Base-by-base conservation (phyloP, 2,888 invertebrate genomes). In the Amphipoea oculea region DNA sequence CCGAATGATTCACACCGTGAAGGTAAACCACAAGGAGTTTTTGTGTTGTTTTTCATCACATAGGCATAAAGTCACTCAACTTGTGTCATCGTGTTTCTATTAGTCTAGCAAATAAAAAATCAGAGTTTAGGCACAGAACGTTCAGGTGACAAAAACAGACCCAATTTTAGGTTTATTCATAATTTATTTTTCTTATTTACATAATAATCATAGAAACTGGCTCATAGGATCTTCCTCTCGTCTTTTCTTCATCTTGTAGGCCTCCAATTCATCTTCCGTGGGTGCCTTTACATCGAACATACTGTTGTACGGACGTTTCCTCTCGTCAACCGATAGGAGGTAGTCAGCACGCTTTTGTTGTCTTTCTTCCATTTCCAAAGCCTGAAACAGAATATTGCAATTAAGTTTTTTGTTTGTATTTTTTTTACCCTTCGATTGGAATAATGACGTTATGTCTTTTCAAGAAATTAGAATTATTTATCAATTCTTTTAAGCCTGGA, bases 141-240 rank as follows among this genome's bases (percentile, higher is more conserved):
- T 29, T 51, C 62, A 72, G 71, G 63, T 70, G 20, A 69, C 1
- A 68, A 82, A 78, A 82, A 76, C 20, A 77, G 6, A 70, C 63
- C 65, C 36, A 73, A 11, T 66, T n/a, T 63, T n/a, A 57, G 4
- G 11, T 65, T 78, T 12, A 29, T 57, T 71, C 42, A 76, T 74
- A 76, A 76, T 84, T 83, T 78, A 79, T 80, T 79, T 45, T 0
- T 57, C 63, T 76, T 81, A 84, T 79, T 82, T 78, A 75, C 76
- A 76, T 2, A 62, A 77, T 80, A 67, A 84, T 90, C 90, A 96
- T 90, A 97, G 91, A 95, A 98, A 98, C 84, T 98, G 98, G 76
- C 98, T 97, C 99, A 99, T 99, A 0, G 99, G 99, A 96, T 99
- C 99, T 86, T 99, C 99, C 0, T 98, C 98, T 66, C 99, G 97